A percentile compares a stretch with the other conserved stretches of the same genome.
Conservation (phyloP, 2,113 vertebrate species). For the Nothoprocta pentlandii region DNA sequence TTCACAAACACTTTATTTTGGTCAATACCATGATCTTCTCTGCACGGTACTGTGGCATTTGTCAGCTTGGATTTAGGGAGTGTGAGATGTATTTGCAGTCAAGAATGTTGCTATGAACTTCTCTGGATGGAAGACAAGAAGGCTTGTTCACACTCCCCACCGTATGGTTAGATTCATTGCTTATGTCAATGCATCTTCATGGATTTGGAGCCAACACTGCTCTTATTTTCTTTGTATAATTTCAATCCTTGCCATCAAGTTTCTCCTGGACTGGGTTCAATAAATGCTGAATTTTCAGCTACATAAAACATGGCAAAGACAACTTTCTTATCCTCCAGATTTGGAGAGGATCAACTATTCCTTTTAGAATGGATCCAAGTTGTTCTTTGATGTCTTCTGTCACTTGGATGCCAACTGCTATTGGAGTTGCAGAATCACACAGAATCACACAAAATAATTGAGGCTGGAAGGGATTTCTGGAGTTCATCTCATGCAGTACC, state of each 20-base stretch:
- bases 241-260: constrained; percentile 21
- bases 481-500: too few relatives aligned
- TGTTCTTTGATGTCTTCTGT: neutral
- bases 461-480: too few relatives aligned
- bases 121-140: neutral
- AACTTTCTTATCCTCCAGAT: neutral
- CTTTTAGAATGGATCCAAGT: constrained; percentile 20
- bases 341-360: neutral
- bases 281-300: neutral
- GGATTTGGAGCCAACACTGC: constrained; percentile 27
- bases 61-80: neutral
- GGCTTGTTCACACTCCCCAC: constrained; percentile 25
- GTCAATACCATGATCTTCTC: neutral
- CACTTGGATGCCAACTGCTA: neutral
- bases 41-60: neutral
- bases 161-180: constrained; percentile 61
- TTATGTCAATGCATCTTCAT: constrained; percentile 33
- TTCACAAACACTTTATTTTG: neutral
- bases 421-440: neutral
- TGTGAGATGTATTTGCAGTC: neutral
- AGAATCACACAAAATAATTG: neutral
- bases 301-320: neutral
- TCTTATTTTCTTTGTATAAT: constrained; percentile 29
- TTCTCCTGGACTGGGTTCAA: neutral
- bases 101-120: neutral